phyloP scores from a whole-genome alignment of 1,140 invertebrate genomes.

The Hycleus cichorii region DNA sequence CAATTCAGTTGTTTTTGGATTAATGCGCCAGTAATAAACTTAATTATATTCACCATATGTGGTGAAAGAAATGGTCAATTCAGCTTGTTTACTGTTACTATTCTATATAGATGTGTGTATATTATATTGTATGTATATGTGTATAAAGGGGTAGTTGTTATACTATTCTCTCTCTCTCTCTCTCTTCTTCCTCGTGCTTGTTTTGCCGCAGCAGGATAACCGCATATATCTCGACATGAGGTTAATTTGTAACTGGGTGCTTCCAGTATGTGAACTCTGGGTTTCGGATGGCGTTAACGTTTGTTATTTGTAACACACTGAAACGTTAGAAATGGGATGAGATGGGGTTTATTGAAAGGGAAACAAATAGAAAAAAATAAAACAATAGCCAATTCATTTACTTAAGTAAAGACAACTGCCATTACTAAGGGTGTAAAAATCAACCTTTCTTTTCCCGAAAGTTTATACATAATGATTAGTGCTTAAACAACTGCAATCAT shows the following conservation, averaged over 20 bases:
- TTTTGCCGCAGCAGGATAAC: conserved; percentile 19
- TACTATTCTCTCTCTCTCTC: conserved; percentile 1
- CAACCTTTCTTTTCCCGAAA: too few species aligned
- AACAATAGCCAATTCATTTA: conserved; percentile 5
- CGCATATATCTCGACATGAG: conserved; percentile 20
- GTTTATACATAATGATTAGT: too few species aligned
- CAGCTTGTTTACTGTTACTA: conserved; percentile 7
- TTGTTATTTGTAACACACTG: conserved; percentile 16
- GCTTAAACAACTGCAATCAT: too few species aligned
- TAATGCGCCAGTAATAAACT: background rate
- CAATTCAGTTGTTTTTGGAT: too few species aligned
- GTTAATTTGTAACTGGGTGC: conserved; percentile 21
- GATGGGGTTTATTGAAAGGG: too few species aligned
- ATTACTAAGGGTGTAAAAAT: too few species aligned
- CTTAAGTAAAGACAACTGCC: background rate
- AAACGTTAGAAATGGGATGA: too few species aligned
- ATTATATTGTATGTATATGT: background rate
- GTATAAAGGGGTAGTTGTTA: background rate
- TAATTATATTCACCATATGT: conserved; percentile 17
- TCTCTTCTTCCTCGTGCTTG: background rate
- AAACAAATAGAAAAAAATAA: background rate
- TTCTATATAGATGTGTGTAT: too few species aligned
- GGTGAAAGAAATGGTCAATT: conserved; percentile 14
- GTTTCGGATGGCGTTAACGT: conserved; percentile 19
- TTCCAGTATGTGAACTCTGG: conserved; percentile 15